Conservation (phyloP, 2,888 invertebrate species). For the Myopa testacea region DNA sequence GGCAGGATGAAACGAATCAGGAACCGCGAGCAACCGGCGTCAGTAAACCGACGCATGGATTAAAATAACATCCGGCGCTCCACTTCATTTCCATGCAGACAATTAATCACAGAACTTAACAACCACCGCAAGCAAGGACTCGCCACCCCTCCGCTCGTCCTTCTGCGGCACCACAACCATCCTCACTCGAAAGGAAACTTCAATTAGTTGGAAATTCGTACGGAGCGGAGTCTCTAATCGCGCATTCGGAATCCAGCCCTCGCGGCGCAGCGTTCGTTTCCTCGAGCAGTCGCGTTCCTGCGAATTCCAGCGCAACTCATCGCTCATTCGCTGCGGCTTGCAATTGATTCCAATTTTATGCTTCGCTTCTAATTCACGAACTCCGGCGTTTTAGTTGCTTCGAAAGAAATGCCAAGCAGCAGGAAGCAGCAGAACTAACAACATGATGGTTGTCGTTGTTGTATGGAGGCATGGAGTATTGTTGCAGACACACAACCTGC, state of each 20-base stretch:
- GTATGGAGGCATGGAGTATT: background rate
- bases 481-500: background rate
- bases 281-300: background rate
- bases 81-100: constrained; percentile 32
- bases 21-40: too few species aligned
- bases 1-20: background rate
- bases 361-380: constrained; percentile 13
- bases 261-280: background rate
- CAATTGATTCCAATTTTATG: constrained; percentile 30
- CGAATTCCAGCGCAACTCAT: constrained; percentile 3
- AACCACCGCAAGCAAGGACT: background rate
- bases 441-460: background rate
- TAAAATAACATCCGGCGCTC: background rate
- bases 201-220: constrained; percentile 26
- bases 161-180: background rate
- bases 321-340: constrained; percentile 24
- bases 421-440: background rate
- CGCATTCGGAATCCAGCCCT: background rate
- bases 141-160: background rate
- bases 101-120: constrained; percentile 27
- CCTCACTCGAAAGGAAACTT: constrained; percentile 22
- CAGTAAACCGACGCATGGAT: background rate
- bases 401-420: background rate
- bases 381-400: background rate
- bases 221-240: background rate